phyloP scores from a whole-genome alignment of 2,797 vertebrate genomes.

The Diplodus puntazzo region DNA sequence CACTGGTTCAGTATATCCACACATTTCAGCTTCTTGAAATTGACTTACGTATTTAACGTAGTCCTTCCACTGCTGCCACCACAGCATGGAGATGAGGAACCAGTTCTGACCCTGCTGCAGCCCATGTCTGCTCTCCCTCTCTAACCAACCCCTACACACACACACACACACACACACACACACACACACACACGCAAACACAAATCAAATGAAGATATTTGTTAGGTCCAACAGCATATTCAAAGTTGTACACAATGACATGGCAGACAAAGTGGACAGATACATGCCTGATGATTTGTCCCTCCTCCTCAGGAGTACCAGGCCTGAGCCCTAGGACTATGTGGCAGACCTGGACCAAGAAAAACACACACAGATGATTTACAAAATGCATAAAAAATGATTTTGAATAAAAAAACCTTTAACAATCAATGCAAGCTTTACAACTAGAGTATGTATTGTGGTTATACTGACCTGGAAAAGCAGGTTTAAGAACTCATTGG shows the following conservation, averaged over 20 bases:
- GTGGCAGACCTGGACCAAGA: slow-evolving; percentile 91
- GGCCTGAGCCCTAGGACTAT: slow-evolving; percentile 96
- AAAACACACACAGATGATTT: slow-evolving; percentile 34
- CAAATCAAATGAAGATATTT: neutral
- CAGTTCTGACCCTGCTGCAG: slow-evolving; percentile 95
- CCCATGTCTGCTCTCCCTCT: slow-evolving; percentile 96
- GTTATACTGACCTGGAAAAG: slow-evolving; percentile 93
- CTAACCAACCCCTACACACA: slow-evolving; percentile 92
- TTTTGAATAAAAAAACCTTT: neutral
- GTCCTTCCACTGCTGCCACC: slow-evolving; percentile 99
- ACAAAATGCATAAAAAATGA: neutral
- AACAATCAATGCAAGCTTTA: neutral
- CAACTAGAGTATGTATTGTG: neutral
- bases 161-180: slow-evolving; percentile 21
- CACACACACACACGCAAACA: neutral
- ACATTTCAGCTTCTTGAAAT: neutral
- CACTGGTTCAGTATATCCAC: neutral
- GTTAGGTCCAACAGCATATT: neutral
- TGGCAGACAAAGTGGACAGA: neutral
- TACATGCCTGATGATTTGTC: slow-evolving; percentile 95
- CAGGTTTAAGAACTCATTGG: slow-evolving; percentile 98
- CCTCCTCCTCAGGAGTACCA: slow-evolving; percentile 96
- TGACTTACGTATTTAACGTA: slow-evolving; percentile 98
- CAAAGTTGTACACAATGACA: neutral
- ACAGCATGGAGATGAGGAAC: slow-evolving; percentile 98